Evolutionary conservation across 2,888 invertebrate species (phyloP).

Genomic region (Sphaerophoria taeniata): DNA sequence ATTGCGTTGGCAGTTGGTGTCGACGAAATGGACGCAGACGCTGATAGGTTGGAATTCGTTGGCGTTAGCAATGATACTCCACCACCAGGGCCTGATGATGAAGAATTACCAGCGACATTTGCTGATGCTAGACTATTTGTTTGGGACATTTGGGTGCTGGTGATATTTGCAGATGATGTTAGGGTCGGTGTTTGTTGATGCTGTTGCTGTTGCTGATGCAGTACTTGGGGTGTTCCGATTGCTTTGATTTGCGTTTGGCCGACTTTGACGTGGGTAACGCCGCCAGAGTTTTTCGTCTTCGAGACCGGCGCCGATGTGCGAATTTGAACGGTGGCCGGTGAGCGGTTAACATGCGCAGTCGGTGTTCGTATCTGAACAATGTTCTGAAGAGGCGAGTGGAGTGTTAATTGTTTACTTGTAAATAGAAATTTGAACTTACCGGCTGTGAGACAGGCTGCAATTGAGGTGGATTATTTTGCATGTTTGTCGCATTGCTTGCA

Average conservation of each 20-base stretch:
- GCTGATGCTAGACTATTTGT: conserved; percentile 61
- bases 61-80: conserved; percentile 71
- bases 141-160: conserved; percentile 71
- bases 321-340: conserved; percentile 81
- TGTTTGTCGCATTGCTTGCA: conserved; percentile 75
- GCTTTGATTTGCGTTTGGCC: conserved; percentile 83
- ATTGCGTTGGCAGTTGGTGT: conserved; percentile 79
- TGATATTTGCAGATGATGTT: conserved; percentile 79
- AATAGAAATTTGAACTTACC: conserved; percentile 74
- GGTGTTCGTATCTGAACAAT: conserved; percentile 82
- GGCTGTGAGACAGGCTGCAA: conserved; percentile 82
- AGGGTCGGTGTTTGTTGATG: conserved; percentile 78
- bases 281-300: conserved; percentile 77
- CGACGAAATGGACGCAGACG: conserved; percentile 49
- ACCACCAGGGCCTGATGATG: conserved; percentile 49
- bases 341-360: conserved; percentile 76
- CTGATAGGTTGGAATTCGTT: conserved; percentile 69
- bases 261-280: conserved; percentile 81
- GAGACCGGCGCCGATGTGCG: conserved; percentile 78
- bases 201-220: conserved; percentile 58
- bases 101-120: not conserved
- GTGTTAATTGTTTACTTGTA: not conserved
- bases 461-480: conserved; percentile 78
- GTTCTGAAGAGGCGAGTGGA: conserved; percentile 76
- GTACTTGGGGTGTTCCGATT: conserved; percentile 75